These are phyloP conservation scores for Ectropis crepuscularia DNA, from an alignment of 2,888 invertebrate genomes.

Conservation along the genomic window DNA sequence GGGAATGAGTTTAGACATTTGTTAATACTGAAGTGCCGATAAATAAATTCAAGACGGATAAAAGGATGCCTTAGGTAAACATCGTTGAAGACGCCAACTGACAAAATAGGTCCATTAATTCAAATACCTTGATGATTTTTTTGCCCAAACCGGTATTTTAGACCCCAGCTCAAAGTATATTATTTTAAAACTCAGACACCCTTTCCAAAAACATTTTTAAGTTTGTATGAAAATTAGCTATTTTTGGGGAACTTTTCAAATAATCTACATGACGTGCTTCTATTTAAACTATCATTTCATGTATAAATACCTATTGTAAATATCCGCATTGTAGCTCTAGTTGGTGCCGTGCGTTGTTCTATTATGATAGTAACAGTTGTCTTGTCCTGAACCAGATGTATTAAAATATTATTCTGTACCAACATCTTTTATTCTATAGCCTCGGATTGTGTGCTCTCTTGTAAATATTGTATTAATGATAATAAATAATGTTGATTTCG, in stretches of 20 bases:
- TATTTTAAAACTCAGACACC: too few species aligned
- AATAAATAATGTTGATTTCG: conserved; percentile 30
- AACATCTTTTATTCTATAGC: conserved; percentile 58
- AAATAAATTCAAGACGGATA: too few species aligned
- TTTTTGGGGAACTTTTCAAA: background rate
- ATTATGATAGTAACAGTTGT: conserved; percentile 61
- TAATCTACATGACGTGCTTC: conserved; percentile 9
- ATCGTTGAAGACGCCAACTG: too few species aligned
- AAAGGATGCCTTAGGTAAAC: too few species aligned
- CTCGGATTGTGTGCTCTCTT: conserved; percentile 24
- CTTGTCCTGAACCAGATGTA: conserved; percentile 74
- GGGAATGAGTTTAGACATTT: too few species aligned
- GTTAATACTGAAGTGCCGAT: too few species aligned
- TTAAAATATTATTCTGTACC: conserved; percentile 76
- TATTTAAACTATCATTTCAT: conserved; percentile 44
- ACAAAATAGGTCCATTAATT: too few species aligned
- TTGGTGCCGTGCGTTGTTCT: conserved; percentile 69
- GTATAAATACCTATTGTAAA: conserved; percentile 72
- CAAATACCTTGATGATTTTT: too few species aligned
- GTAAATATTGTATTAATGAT: conserved; percentile 28
- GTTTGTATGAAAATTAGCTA: too few species aligned
- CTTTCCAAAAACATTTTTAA: too few species aligned
- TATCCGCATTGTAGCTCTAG: conserved; percentile 68
- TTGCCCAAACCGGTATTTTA: too few species aligned
- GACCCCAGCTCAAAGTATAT: too few species aligned